phyloP scores from a whole-genome alignment of 2,888 invertebrate genomes.

The Drepanosiphum platanoidis region DNA sequence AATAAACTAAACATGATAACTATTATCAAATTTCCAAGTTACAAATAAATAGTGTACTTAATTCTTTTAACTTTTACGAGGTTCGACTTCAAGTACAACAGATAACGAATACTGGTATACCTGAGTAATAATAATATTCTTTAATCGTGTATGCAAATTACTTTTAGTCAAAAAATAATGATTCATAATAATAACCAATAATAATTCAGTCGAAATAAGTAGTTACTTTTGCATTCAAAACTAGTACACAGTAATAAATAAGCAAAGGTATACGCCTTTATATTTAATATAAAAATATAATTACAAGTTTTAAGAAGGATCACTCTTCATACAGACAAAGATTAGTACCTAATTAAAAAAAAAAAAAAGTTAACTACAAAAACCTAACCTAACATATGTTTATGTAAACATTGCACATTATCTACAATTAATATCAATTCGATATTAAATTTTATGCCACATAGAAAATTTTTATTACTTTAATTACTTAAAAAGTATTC shows the following conservation, averaged over 20 bases:
- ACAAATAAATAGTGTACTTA: not conserved
- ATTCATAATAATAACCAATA: not conserved
- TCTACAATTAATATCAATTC: too few species aligned
- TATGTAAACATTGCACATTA: too few species aligned
- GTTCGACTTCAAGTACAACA: not conserved
- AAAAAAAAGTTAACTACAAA: too few species aligned
- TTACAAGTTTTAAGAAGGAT: too few species aligned
- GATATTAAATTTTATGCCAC: too few species aligned
- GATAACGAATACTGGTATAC: not conserved
- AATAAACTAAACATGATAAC: not conserved
- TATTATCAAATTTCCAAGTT: not conserved
- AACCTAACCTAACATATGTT: too few species aligned
- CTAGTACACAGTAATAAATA: not conserved
- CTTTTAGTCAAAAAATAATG: not conserved
- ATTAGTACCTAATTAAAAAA: too few species aligned
- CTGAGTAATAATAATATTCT: not conserved
- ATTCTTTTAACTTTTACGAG: too few species aligned
- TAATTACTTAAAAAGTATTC: too few species aligned
- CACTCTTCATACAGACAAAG: too few species aligned
- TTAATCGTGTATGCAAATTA: not conserved
- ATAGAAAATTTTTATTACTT: too few species aligned
- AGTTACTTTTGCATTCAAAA: not conserved
- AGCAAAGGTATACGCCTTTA: not conserved
- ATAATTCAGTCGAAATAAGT: constrained; percentile 5
- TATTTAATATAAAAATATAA: too few species aligned